Base-by-base conservation (phyloP, 2,888 invertebrate species). In the Criorhina ranunculi region DNA sequence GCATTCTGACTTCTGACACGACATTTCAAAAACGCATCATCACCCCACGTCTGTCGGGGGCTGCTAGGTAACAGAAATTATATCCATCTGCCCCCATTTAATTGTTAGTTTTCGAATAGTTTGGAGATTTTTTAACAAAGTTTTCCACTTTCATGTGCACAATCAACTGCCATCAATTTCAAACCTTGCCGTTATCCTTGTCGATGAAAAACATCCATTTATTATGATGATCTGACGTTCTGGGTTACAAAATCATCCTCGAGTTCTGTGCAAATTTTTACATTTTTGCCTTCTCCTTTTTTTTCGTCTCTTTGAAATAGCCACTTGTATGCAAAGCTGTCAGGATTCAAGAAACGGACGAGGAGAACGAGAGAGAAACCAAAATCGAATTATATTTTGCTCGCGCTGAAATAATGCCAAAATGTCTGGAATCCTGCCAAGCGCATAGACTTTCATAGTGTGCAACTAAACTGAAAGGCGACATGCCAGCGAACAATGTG, bases 321-420 rank as follows among this genome's bases (percentile, higher is more conserved):
- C 29, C 62, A 69, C 37, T 62, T 62, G 31, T 75, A 64, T 76
- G 76, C 62, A 81, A 81, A 81, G 76, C 57, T 49, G 35, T 42
- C 49, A 64, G 49, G 62, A 64, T 33, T 42, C 49, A 64, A 42
- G 62, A 64, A 55, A 35, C 62, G 19, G 24, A 37, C 24, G 9
- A n/a, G 19, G 0, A 8, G 55, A 12, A 35, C 17, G 24, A 29
- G 46, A 53, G 60, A 53, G 19, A 42, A 76, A 72, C 57, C 70
- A 17, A 76, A 77, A 82, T 82, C 81, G 76, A 76, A 75, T 76
- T 81, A 70, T 82, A 64, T 82, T 62, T 64, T 57, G 51, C 29
- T 59, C 76, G 64, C 53, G 64, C 53, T 77, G 81, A 82, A 76
- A 76, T 76, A 77, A 70, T 82, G 81, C 81, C 76, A 76, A 82